phyloP scores from a whole-genome alignment of 37 sponge, comb jelly and placozoan genomes.

The Aphrocallistes beatrix region DNA sequence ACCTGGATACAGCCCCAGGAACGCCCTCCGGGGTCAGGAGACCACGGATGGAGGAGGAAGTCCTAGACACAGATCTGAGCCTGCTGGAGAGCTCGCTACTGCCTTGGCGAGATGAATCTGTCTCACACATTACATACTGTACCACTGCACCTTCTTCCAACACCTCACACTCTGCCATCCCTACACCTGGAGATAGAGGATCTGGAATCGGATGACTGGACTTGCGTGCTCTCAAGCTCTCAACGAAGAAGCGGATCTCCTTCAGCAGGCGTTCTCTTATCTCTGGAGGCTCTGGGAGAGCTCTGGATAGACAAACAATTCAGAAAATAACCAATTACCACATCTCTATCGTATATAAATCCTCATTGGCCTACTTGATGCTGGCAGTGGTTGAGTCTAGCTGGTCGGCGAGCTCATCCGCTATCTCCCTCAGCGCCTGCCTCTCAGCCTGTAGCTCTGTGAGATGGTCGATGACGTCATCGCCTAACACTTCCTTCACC shows the following conservation, averaged over 20 bases:
- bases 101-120: background rate
- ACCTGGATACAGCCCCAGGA: background rate
- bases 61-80: background rate
- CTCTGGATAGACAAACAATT: background rate
- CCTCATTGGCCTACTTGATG: background rate
- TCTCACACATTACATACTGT: conserved; percentile 7
- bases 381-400: background rate
- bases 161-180: no score
- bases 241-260: conserved; percentile 1
- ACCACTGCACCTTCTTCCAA: background rate
- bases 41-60: background rate
- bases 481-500: background rate
- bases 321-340: background rate
- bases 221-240: background rate
- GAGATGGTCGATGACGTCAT: background rate
- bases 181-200: background rate
- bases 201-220: background rate
- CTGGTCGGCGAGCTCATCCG: background rate
- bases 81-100: background rate
- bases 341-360: background rate
- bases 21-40: background rate
- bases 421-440: conserved; percentile 14
- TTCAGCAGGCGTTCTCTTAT: background rate
- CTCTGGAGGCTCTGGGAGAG: conserved; percentile 10
- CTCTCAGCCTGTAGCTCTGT: conserved; percentile 9